A percentile compares a stretch with the other conserved stretches of the same genome.
Evolutionary conservation across 2,888 invertebrate species (phyloP).

Genomic region (Tryphoninae sp.): DNA sequence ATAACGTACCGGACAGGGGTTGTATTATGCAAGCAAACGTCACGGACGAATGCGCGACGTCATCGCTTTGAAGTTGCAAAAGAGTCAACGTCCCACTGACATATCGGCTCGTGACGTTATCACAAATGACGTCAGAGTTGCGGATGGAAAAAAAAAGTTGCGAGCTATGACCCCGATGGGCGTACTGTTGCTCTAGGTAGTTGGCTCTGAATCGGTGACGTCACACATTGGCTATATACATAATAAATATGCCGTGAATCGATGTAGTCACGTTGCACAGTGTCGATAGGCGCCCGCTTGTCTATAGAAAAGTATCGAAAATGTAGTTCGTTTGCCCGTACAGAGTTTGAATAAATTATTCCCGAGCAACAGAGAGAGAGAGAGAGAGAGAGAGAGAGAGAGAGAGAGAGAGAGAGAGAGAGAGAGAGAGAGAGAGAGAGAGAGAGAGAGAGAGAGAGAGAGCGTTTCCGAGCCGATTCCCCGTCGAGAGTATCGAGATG

Average conservation of each 20-base stretch:
- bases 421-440: neutral
- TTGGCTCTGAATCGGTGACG: slow-evolving; percentile 45
- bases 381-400: neutral
- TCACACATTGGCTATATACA: slow-evolving; percentile 28
- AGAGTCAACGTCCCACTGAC: slow-evolving; percentile 53
- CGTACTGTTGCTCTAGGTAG: neutral
- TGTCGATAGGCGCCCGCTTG: slow-evolving; percentile 44
- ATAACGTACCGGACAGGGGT: neutral
- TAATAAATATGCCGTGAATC: slow-evolving; percentile 11
- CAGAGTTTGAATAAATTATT: slow-evolving; percentile 46
- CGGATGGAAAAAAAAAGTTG: slow-evolving; percentile 15
- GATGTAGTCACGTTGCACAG: slow-evolving; percentile 46
- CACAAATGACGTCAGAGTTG: slow-evolving; percentile 44
- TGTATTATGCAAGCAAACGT: slow-evolving; percentile 50
- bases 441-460: neutral
- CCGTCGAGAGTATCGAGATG: neutral
- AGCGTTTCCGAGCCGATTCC: slow-evolving; percentile 22
- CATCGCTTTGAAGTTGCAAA: slow-evolving; percentile 28
- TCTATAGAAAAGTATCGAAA: slow-evolving; percentile 30
- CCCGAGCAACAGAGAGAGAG: neutral
- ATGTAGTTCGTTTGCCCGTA: neutral
- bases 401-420: neutral
- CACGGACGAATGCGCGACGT: slow-evolving; percentile 28
- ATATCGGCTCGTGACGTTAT: slow-evolving; percentile 22
- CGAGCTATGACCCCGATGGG: slow-evolving; percentile 35